phyloP scores from a whole-genome alignment of 2,888 invertebrate genomes.

The Asteroscopus sphinx region DNA sequence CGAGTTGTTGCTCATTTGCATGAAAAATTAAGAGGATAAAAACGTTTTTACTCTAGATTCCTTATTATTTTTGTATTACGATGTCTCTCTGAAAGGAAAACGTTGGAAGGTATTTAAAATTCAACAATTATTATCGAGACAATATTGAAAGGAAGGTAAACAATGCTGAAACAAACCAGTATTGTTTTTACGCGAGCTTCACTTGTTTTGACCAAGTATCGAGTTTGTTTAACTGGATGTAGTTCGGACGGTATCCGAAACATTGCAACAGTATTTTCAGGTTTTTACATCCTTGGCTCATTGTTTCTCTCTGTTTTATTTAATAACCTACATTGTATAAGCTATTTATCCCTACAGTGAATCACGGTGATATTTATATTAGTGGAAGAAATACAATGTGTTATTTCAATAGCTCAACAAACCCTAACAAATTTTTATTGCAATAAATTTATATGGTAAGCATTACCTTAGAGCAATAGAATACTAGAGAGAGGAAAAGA shows the following conservation, averaged over 20 bases:
- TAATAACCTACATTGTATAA: not conserved
- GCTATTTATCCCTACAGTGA: too few relatives aligned
- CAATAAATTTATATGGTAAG: too few relatives aligned
- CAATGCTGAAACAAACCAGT: conserved; percentile 27
- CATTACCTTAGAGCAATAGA: too few relatives aligned
- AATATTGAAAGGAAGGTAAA: conserved; percentile 22
- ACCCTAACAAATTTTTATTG: too few relatives aligned
- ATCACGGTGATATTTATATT: too few relatives aligned
- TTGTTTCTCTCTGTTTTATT: not conserved
- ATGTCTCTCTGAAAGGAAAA: conserved; percentile 19
- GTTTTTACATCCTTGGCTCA: not conserved
- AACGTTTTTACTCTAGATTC: too few relatives aligned
- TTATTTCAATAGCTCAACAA: too few relatives aligned
- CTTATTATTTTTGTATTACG: conserved; percentile 16
- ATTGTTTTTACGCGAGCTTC: not conserved
- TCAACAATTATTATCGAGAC: conserved; percentile 30
- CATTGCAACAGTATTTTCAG: not conserved
- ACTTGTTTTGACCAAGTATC: conserved; percentile 28
- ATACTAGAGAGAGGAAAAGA: too few relatives aligned
- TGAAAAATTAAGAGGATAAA: conserved; percentile 13
- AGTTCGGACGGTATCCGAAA: not conserved
- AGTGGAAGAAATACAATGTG: too few relatives aligned
- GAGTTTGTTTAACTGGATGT: conserved; percentile 17
- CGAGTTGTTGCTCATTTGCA: conserved; percentile 16
- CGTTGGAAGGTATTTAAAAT: conserved; percentile 10